phyloP scores from a whole-genome alignment of 2,888 invertebrate genomes.

The Folsomia candida region DNA sequence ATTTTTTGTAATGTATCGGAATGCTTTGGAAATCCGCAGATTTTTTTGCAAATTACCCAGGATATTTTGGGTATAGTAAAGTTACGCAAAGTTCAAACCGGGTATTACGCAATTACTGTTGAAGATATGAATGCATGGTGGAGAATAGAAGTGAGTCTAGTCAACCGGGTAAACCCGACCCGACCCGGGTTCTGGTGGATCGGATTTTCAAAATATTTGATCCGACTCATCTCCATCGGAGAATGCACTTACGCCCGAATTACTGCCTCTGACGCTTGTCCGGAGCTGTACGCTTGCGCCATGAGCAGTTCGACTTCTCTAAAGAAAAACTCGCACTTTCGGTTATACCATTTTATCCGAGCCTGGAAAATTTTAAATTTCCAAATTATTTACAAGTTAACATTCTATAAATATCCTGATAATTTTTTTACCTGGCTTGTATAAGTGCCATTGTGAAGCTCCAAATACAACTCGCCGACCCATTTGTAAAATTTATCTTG shows the following conservation, averaged over 20 bases:
- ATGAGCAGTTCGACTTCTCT: slow-evolving; percentile 55
- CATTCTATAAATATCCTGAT: not conserved
- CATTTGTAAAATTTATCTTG: slow-evolving; percentile 55
- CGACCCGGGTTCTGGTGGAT: too few species aligned
- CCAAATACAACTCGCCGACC: slow-evolving; percentile 59
- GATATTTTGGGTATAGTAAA: too few species aligned
- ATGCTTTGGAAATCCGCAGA: too few species aligned
- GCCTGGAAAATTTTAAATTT: slow-evolving; percentile 12
- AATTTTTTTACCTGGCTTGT: slow-evolving; percentile 54
- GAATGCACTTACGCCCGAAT: slow-evolving; percentile 14
- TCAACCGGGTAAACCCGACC: too few species aligned
- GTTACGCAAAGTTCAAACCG: too few species aligned
- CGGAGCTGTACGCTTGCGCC: slow-evolving; percentile 34
- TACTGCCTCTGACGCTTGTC: slow-evolving; percentile 23
- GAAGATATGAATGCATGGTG: too few species aligned
- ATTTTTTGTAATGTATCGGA: too few species aligned
- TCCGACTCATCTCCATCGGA: too few species aligned
- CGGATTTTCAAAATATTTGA: too few species aligned
- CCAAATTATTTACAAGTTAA: not conserved
- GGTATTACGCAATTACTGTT: too few species aligned
- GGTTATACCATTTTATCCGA: slow-evolving; percentile 33
- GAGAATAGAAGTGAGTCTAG: too few species aligned
- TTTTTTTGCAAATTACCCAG: too few species aligned
- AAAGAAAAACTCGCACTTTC: slow-evolving; percentile 35
- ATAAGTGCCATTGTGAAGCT: slow-evolving; percentile 60